Conservation (phyloP, 2,113 vertebrate genomes). For the Peromyscus californicus region DNA sequence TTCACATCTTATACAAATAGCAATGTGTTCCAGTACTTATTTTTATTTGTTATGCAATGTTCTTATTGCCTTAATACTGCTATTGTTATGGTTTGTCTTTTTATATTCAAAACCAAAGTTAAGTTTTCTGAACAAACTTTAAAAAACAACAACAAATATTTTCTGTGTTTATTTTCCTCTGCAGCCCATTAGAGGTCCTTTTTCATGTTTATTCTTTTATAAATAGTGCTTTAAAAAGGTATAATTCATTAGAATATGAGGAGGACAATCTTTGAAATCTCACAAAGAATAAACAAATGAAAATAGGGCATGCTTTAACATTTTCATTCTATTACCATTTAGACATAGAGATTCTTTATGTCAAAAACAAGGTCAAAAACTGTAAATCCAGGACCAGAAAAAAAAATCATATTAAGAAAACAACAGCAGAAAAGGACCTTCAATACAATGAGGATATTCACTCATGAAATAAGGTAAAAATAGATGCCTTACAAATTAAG, state of each 20-base stretch:
- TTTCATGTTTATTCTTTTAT: not conserved
- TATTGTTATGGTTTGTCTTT: not conserved
- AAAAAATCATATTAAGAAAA: constrained; percentile 11
- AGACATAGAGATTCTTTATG: constrained; percentile 29
- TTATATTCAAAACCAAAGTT: not conserved
- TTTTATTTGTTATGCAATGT: not conserved
- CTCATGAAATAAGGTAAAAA: constrained; percentile 71
- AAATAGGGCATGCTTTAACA: not conserved
- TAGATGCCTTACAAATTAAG: constrained; percentile 63
- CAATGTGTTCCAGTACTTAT: not conserved
- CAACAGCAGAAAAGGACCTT: constrained; percentile 43
- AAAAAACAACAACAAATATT: not conserved
- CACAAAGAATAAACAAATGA: constrained; percentile 18
- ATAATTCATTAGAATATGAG: not conserved
- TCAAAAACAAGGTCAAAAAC: constrained; percentile 24
- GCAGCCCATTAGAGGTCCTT: not conserved
- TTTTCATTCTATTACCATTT: not conserved
- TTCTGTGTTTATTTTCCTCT: not conserved
- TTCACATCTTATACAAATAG: not conserved
- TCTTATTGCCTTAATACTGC: not conserved
- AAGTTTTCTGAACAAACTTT: not conserved
- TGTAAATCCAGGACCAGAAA: not conserved
- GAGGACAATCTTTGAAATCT: not conserved
- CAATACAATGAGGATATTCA: constrained; percentile 46
- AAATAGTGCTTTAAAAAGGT: constrained; percentile 7